Percentiles rank a stretch among this genome's conserved stretches.
phyloP scores from a whole-genome alignment of 2,113 vertebrate genomes.

The Ia io region DNA sequence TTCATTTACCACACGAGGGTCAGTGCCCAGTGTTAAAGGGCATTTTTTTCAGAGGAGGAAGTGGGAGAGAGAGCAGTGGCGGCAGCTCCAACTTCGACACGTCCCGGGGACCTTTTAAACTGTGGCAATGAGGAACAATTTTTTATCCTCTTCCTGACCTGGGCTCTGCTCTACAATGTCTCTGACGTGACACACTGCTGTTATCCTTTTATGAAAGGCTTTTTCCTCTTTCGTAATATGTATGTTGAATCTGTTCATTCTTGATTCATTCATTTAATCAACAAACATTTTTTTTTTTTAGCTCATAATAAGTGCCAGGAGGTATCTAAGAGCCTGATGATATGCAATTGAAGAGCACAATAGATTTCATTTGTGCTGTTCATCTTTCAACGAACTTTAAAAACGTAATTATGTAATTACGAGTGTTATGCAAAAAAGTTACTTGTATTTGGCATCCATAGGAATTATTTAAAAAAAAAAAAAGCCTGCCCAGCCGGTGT shows the following conservation, averaged over 20 bases:
- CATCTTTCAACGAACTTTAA: not conserved
- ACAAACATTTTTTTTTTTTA: not conserved
- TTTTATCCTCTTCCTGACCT: not conserved
- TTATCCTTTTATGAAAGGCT: not conserved
- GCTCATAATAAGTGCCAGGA: not conserved
- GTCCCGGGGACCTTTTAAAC: not conserved
- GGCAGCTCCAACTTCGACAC: not conserved
- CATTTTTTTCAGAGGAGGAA: not conserved
- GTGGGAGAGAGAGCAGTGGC: not conserved
- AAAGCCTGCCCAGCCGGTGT: too few species aligned
- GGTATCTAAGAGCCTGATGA: not conserved
- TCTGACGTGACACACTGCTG: not conserved
- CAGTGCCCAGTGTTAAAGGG: not conserved
- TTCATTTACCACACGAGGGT: not conserved
- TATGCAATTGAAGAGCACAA: not conserved
- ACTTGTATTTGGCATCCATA: not conserved
- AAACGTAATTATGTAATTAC: not conserved
- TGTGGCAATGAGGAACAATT: not conserved
- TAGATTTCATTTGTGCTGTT: conserved; percentile 7
- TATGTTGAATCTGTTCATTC: not conserved
- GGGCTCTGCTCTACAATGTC: not conserved
- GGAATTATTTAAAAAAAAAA: not conserved
- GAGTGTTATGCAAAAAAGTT: not conserved
- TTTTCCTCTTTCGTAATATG: not conserved
- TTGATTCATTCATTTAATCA: not conserved